Conservation (phyloP, 2,888 invertebrate genomes). For the Cordilura impudica region DNA sequence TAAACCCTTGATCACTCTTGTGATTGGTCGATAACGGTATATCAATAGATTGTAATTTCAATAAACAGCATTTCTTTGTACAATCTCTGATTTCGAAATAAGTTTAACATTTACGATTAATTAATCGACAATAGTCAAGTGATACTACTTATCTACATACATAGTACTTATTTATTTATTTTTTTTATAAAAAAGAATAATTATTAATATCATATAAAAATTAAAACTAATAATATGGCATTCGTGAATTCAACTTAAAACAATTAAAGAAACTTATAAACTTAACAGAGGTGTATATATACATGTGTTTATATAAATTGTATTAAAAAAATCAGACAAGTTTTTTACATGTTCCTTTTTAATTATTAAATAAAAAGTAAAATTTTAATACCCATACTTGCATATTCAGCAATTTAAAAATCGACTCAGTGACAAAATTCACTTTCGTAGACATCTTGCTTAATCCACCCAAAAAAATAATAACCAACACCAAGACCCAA, state of each 20-base stretch:
- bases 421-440: conserved; percentile 73
- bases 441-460: conserved; percentile 69
- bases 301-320: no score
- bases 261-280: background rate
- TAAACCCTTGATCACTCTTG: no score
- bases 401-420: background rate
- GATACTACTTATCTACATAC: no score
- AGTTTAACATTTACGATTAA: no score
- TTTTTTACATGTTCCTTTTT: background rate
- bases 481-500: conserved; percentile 74
- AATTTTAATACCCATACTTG: background rate
- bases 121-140: no score
- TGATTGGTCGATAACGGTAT: no score
- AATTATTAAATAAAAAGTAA: background rate
- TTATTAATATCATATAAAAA: conserved; percentile 15
- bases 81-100: background rate
- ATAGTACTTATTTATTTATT: no score
- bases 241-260: conserved; percentile 6
- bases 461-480: conserved; percentile 76
- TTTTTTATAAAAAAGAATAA: background rate
- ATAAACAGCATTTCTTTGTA: background rate
- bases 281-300: no score
- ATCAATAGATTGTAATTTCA: background rate
- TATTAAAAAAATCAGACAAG: background rate
- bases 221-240: conserved; percentile 33